phyloP scores from a whole-genome alignment of 2,797 vertebrate genomes.

The Apodemus agrarius region DNA sequence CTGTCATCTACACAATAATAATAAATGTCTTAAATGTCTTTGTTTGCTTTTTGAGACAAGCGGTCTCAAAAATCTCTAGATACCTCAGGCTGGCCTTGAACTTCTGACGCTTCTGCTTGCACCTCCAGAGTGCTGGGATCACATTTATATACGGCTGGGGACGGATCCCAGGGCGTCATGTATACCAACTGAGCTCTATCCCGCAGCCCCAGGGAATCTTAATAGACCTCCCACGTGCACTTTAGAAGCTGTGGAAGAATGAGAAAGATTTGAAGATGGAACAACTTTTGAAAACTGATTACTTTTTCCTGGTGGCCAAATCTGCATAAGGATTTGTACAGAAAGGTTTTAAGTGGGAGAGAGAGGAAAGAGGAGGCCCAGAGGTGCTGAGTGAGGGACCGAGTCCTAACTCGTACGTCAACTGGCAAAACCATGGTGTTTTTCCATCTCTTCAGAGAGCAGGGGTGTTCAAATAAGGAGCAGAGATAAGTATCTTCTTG shows the following conservation, averaged over 20 bases:
- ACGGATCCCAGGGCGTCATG: background rate
- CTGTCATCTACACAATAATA: background rate
- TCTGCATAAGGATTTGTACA: background rate
- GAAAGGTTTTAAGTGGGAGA: background rate
- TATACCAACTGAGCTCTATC: background rate
- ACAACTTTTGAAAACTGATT: constrained; percentile 44
- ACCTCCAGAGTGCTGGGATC: background rate
- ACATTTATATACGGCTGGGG: background rate
- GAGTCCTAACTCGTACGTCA: background rate
- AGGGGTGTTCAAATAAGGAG: constrained; percentile 61
- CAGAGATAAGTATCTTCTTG: constrained; percentile 60
- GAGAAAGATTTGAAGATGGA: constrained; percentile 28
- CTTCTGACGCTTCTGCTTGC: background rate
- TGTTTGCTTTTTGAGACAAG: background rate
- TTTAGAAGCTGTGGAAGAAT: constrained; percentile 6
- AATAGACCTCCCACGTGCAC: background rate
- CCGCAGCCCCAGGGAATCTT: background rate
- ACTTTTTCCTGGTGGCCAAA: constrained; percentile 40
- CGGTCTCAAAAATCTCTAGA: background rate
- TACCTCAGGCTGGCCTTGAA: background rate
- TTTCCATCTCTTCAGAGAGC: constrained; percentile 30
- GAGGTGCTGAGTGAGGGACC: background rate
- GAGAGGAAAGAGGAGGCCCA: background rate
- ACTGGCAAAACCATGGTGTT: constrained; percentile 41
- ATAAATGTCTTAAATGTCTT: background rate